A percentile compares a stretch with the other conserved stretches of the same genome.
phyloP scores from a whole-genome alignment of 2,888 invertebrate genomes.

The Deilephila elpenor region DNA sequence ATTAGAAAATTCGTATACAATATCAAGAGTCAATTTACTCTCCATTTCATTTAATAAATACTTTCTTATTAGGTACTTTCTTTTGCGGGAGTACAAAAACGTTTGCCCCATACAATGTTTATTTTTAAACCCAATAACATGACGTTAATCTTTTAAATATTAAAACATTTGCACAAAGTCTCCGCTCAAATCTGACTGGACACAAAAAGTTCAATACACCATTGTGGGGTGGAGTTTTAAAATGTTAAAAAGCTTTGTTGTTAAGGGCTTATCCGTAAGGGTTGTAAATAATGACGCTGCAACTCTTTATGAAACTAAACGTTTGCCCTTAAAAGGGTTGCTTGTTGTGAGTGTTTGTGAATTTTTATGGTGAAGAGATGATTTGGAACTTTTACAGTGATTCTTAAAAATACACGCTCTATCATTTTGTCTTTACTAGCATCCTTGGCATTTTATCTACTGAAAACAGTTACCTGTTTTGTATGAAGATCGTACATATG shows the following conservation, averaged over 20 bases:
- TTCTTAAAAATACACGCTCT: too few species aligned
- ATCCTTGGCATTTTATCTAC: too few species aligned
- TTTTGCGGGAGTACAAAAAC: background rate
- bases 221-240: conserved; percentile 78
- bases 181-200: conserved; percentile 61
- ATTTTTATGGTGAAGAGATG: background rate
- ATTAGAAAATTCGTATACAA: too few species aligned
- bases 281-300: conserved; percentile 84
- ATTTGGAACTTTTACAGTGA: background rate
- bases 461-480: too few species aligned
- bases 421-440: too few species aligned
- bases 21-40: too few species aligned
- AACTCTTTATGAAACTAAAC: conserved; percentile 79
- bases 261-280: conserved; percentile 79
- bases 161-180: conserved; percentile 79
- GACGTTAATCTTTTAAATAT: conserved; percentile 83
- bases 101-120: conserved; percentile 39
- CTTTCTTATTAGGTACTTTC: background rate
- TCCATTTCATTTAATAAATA: too few species aligned
- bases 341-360: conserved; percentile 8
- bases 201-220: conserved; percentile 71
- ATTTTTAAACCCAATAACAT: conserved; percentile 62
- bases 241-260: conserved; percentile 83
- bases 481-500: too few species aligned
- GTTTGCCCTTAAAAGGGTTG: conserved; percentile 47